phyloP scores from a whole-genome alignment of 1,140 invertebrate genomes.

The Hesperophylax magnus region DNA sequence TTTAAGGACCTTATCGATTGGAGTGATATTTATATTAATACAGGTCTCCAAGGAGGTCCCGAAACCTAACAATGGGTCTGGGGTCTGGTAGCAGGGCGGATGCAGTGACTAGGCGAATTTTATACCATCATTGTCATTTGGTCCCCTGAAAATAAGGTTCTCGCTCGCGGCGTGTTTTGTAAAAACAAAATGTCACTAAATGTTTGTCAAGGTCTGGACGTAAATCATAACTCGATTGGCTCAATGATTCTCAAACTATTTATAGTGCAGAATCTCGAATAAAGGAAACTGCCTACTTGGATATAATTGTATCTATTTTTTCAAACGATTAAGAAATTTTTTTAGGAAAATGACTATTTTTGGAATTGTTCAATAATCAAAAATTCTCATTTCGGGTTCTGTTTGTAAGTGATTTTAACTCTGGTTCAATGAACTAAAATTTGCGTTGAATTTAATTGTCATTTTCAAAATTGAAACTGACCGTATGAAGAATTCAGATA shows the following conservation, averaged over 20 bases:
- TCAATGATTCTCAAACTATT: not conserved
- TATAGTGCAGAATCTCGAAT: too few relatives aligned
- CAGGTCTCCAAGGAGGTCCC: not conserved
- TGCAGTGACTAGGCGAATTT: slow-evolving; percentile 16
- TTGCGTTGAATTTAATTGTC: too few relatives aligned
- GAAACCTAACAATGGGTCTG: not conserved
- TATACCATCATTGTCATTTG: slow-evolving; percentile 8
- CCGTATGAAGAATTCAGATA: too few relatives aligned
- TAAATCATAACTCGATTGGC: slow-evolving; percentile 2
- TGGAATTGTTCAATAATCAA: too few relatives aligned
- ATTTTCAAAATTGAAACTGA: too few relatives aligned
- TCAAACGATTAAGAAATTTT: too few relatives aligned
- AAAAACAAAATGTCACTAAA: slow-evolving; percentile 10
- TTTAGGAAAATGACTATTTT: too few relatives aligned
- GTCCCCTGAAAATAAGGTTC: not conserved
- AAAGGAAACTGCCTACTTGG: too few relatives aligned
- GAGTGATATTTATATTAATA: slow-evolving; percentile 21
- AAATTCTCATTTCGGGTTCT: too few relatives aligned
- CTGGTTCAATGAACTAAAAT: too few relatives aligned
- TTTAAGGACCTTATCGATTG: slow-evolving; percentile 10
- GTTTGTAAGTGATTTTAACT: too few relatives aligned
- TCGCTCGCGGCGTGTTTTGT: not conserved
- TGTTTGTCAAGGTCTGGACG: slow-evolving; percentile 15
- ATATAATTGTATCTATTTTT: too few relatives aligned
- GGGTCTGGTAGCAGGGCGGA: not conserved